A percentile compares a stretch with the other conserved stretches of the same genome.
phyloP scores from a whole-genome alignment of 2,888 invertebrate genomes.

The Esperia sulphurella region DNA sequence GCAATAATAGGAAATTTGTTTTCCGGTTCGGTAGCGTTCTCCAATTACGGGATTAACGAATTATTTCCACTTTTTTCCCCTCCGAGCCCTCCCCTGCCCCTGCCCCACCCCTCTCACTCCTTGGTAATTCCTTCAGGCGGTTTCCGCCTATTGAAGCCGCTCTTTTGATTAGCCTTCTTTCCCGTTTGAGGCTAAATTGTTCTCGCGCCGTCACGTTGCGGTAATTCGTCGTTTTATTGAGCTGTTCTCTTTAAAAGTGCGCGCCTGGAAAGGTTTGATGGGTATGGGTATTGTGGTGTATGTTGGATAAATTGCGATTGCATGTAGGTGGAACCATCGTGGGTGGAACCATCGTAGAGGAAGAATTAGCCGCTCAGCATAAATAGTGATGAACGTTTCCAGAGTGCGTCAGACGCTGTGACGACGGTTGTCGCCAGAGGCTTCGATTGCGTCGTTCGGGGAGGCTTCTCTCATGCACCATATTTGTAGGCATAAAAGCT shows the following conservation, averaged over 20 bases:
- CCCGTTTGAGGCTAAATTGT: conserved; percentile 69
- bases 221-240: conserved; percentile 53
- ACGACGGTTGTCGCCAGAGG: too few relatives aligned
- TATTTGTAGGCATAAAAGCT: too few relatives aligned
- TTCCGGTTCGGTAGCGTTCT: conserved; percentile 79
- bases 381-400: too few relatives aligned
- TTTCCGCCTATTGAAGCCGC: conserved; percentile 74
- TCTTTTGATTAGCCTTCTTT: conserved; percentile 76
- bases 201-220: conserved; percentile 54
- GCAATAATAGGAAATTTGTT: conserved; percentile 79
- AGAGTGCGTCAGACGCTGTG: too few relatives aligned
- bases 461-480: too few relatives aligned
- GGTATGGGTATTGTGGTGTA: too few relatives aligned
- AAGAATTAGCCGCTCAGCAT: too few relatives aligned
- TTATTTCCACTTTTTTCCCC: conserved; percentile 74
- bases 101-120: conserved; percentile 26
- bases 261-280: not conserved
- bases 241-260: conserved; percentile 19
- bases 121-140: conserved; percentile 49
- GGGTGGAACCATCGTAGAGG: too few relatives aligned
- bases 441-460: too few relatives aligned
- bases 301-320: too few relatives aligned
- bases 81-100: conserved; percentile 27
- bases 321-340: too few relatives aligned
- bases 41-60: conserved; percentile 78